Percentiles rank a stretch among this genome's conserved stretches.
Evolutionary conservation across 1,140 invertebrate species (phyloP).

Genomic region (Drosophila bipectinata): DNA sequence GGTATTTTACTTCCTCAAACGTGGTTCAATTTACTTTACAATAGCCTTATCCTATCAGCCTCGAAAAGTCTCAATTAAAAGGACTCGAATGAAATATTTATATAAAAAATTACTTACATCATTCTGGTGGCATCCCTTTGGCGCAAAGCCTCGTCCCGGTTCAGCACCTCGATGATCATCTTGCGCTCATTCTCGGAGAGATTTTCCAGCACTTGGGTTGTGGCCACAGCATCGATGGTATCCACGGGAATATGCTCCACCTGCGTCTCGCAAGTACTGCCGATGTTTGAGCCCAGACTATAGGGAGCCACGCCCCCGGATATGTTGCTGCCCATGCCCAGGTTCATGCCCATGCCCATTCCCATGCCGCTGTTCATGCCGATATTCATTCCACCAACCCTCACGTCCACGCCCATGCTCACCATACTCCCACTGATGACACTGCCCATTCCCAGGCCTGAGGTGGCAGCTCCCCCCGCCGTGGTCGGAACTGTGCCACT

Average conservation of each 20-base stretch:
- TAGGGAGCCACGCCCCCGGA: conserved; percentile 19
- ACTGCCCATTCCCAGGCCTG: conserved; percentile 33
- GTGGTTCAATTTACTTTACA: too few species aligned
- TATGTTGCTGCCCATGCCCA: conserved; percentile 31
- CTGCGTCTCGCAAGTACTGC: conserved; percentile 58
- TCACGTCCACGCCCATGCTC: conserved; percentile 7
- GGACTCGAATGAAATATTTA: background rate
- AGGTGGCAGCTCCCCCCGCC: conserved; percentile 18
- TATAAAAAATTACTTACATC: conserved; percentile 70
- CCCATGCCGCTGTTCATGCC: conserved; percentile 44
- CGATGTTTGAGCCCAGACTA: conserved; percentile 37
- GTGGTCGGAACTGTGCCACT: conserved; percentile 37
- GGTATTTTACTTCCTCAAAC: too few species aligned
- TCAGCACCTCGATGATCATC: conserved; percentile 83
- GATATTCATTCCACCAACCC: conserved; percentile 28
- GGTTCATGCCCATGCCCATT: conserved; percentile 26
- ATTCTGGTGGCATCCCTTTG: conserved; percentile 82
- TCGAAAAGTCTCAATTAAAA: background rate
- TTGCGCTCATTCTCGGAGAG: conserved; percentile 83
- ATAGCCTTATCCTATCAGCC: background rate
- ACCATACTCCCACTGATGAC: background rate
- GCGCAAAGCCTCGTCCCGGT: conserved; percentile 79
- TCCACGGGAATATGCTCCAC: conserved; percentile 76
- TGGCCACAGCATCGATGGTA: conserved; percentile 76
- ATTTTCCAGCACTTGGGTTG: conserved; percentile 80